Percentiles rank a stretch among this genome's conserved stretches.
Evolutionary conservation across 2,113 vertebrate genomes (phyloP).

Genomic region (Phylloscopus whistleri): DNA sequence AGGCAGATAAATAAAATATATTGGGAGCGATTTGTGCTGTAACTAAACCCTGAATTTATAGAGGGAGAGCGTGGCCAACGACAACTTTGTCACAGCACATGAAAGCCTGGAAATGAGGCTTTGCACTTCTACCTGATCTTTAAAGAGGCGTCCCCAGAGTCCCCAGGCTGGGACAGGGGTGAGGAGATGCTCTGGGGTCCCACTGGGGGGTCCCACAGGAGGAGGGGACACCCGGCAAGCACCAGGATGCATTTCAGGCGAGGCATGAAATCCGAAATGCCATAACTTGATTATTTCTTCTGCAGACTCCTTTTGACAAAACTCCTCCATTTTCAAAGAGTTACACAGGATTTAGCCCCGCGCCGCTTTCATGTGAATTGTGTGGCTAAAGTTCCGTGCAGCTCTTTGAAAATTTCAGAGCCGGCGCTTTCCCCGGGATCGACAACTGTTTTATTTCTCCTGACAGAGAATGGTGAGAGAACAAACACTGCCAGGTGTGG

Average conservation of each 20-base stretch:
- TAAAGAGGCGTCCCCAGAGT: not conserved
- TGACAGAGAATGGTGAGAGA: slow-evolving; percentile 29
- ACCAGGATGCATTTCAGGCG: not conserved
- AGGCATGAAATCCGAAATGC: slow-evolving; percentile 16
- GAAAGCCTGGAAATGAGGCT: slow-evolving; percentile 47
- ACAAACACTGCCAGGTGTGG: not conserved
- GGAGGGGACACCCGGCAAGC: not conserved
- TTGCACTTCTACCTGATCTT: not conserved
- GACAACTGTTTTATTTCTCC: slow-evolving; percentile 53
- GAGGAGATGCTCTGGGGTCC: not conserved
- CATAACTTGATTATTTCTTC: slow-evolving; percentile 47
- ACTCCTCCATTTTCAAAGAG: slow-evolving; percentile 51
- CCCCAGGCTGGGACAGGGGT: not conserved
- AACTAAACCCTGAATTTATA: slow-evolving; percentile 19
- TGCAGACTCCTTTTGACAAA: slow-evolving; percentile 30
- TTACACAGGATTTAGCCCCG: slow-evolving; percentile 40
- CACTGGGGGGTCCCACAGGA: not conserved
- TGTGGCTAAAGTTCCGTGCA: not conserved
- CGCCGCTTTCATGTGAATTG: not conserved
- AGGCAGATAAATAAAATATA: slow-evolving; percentile 60
- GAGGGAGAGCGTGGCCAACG: slow-evolving; percentile 52
- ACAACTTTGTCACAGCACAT: slow-evolving; percentile 38
- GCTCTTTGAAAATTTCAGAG: slow-evolving; percentile 38
- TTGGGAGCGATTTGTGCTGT: slow-evolving; percentile 50
- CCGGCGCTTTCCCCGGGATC: not conserved